phyloP scores from a whole-genome alignment of 2,888 invertebrate species.

The Apamea sordens region DNA sequence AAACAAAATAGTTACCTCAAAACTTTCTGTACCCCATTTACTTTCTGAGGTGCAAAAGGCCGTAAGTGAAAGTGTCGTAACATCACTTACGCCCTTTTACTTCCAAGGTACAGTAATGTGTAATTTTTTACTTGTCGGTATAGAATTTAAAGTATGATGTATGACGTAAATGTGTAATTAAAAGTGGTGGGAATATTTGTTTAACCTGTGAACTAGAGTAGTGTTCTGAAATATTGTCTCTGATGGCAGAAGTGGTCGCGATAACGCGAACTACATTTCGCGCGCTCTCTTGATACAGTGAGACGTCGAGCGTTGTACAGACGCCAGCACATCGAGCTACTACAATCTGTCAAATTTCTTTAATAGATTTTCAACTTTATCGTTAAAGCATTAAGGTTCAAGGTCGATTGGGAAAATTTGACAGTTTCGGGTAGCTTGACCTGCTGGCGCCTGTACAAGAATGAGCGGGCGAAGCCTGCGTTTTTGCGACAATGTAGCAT shows the following conservation, averaged over 20 bases:
- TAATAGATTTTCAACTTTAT: too few species aligned
- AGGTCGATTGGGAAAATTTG: too few species aligned
- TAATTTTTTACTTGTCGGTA: slow-evolving; percentile 31
- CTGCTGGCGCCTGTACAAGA: too few species aligned
- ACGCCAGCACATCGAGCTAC: too few species aligned
- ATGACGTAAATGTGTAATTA: slow-evolving; percentile 19
- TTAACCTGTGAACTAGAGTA: slow-evolving; percentile 45
- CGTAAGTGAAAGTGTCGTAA: background rate
- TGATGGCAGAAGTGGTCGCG: background rate
- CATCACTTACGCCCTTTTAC: slow-evolving; percentile 22
- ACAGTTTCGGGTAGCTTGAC: too few species aligned
- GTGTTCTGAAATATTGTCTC: background rate
- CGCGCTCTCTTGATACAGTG: background rate
- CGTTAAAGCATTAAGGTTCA: too few species aligned
- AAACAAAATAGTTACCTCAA: slow-evolving; percentile 82
- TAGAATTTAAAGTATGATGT: slow-evolving; percentile 33
- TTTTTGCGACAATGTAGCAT: background rate
- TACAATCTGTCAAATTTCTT: too few species aligned
- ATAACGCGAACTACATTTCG: background rate
- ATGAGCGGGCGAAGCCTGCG: background rate
- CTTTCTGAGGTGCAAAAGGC: slow-evolving; percentile 22
- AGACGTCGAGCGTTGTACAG: background rate
- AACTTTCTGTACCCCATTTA: slow-evolving; percentile 42
- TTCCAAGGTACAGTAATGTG: slow-evolving; percentile 1
- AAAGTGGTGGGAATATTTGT: slow-evolving; percentile 21